Conservation (phyloP, 2,113 vertebrate species). For the Ictalurus furcatus region DNA sequence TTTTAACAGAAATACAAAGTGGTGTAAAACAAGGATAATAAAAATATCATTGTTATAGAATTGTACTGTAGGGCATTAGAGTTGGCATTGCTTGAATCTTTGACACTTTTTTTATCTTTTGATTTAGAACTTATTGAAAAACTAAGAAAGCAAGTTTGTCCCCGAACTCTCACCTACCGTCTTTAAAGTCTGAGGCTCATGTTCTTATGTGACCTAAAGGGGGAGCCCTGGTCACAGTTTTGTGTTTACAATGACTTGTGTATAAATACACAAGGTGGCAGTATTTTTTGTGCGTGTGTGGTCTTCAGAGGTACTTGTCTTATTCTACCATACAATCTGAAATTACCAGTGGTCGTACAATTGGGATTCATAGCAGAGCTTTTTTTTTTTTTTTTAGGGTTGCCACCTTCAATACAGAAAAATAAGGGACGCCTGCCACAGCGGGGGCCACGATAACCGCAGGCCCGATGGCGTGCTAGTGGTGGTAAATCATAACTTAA, state of each 20-base stretch:
- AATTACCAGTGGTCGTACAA: not conserved
- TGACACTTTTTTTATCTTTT: not conserved
- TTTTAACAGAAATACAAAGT: not conserved
- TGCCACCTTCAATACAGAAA: too few species aligned
- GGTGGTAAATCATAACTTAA: too few species aligned
- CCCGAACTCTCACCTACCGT: not conserved
- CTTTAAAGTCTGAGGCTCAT: not conserved
- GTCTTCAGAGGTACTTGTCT: not conserved
- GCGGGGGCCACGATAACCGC: too few species aligned
- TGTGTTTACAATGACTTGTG: not conserved
- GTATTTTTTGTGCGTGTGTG: not conserved
- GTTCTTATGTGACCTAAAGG: slow-evolving; percentile 10
- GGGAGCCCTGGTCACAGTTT: slow-evolving; percentile 5
- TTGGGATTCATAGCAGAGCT: not conserved
- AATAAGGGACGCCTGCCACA: too few species aligned
- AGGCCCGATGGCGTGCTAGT: too few species aligned
- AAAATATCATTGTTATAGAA: not conserved
- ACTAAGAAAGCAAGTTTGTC: not conserved
- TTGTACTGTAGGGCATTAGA: not conserved
- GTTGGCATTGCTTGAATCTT: not conserved
- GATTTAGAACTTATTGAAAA: too few species aligned
- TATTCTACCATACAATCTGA: not conserved
- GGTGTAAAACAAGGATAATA: not conserved
- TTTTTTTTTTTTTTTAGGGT: too few species aligned
- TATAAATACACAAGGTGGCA: slow-evolving; percentile 36